Base-by-base conservation (phyloP, 2,888 invertebrate species). In the Eupsilia transversa region DNA sequence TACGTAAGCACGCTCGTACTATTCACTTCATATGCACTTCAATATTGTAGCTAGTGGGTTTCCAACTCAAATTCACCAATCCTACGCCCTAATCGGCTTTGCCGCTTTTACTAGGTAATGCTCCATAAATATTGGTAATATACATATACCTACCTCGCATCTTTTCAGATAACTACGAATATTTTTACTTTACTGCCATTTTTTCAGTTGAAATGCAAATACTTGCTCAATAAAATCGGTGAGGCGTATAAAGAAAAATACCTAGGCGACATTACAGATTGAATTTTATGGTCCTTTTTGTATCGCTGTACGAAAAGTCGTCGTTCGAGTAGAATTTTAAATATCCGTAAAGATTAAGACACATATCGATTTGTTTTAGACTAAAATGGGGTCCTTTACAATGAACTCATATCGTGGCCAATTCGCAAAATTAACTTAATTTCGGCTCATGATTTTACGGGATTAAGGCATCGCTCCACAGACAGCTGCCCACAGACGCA, bases 161-260 rank as follows among this genome's bases (percentile, higher is more conserved):
- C 9, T 74, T 23, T 74, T 41, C 2, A 17, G 20, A 23, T 52
- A 27, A 60, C n/a, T 52, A 14, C 41, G 72, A 43, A 14, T 73
- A 72, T 59, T 72, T 38, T 73, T 72, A 74, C 57, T 77, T 57
- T 68, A 77, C 38, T n/a, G 38, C 33, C 27, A 35, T 56, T 72
- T 74, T 49, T 38, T 77, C 23, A 57, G 46, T 68, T 41, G 33
- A 57, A 49, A 68, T 74, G 68, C 56, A 57, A 74, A 74, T 74
- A 49, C 1, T 35, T 3, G 10, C 4, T 10, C 38, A 77, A 67
- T 67, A 67, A 77, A 74, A 77, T n/a, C 12, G 1, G 33, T 74
- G 67, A 52, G 23, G 46, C 56, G 30, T 33, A 57, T 49, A 56
- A 77, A 67, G n/a, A 49, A n/a, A n/a, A n/a, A 68, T 68, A 67